Evolutionary conservation across 2,888 invertebrate species (phyloP), one percentile per base, ranked within the genome.

Genomic region (Boloria euphrosyne): DNA sequence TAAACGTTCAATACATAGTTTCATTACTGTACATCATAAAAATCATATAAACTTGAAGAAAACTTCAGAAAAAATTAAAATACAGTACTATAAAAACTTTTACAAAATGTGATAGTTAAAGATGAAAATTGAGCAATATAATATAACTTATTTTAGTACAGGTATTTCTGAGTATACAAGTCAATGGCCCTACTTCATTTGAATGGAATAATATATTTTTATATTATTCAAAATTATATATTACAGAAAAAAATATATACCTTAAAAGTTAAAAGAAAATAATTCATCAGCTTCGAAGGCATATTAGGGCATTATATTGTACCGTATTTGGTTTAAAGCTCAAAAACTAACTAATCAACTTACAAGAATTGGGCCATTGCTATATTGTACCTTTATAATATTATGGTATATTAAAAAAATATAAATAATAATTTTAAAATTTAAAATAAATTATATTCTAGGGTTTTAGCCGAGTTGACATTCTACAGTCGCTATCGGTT

Each of bases 121-220:
- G 16, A 52, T 53, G 58, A 49, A 62, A 59, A 62, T 70, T 70
- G 70, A 70, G 68, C 70, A 70, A 59, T 65, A 59, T 59, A 66
- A n/a, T n/a, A n/a, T n/a, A n/a, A n/a, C n/a, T 38, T 7, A 17
- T 31, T 31, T 38, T 50, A n/a, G 13, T 49, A 58, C 13, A 22
- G 22, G 22, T 22, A 50, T 13, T 52, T 38, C 2, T 13, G 1
- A n/a, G 38, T 59, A 10, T 49, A n/a, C n/a, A 47, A 38, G 17
- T 13, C 44, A 54, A 54, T 54, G 17, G 17, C 14, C 18, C 55
- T 55, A 57, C 16, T 57, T 57, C 46, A 27, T 57, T 46, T 46
- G 22, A 46, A 22, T 57, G 44, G n/a, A 38, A 38, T 38, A 2
- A 38, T 2, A 38, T 38, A 38, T 38, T 38, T 38, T 38, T 38